Conservation (phyloP, 2,113 vertebrate species). For the Peromyscus polionotus region DNA sequence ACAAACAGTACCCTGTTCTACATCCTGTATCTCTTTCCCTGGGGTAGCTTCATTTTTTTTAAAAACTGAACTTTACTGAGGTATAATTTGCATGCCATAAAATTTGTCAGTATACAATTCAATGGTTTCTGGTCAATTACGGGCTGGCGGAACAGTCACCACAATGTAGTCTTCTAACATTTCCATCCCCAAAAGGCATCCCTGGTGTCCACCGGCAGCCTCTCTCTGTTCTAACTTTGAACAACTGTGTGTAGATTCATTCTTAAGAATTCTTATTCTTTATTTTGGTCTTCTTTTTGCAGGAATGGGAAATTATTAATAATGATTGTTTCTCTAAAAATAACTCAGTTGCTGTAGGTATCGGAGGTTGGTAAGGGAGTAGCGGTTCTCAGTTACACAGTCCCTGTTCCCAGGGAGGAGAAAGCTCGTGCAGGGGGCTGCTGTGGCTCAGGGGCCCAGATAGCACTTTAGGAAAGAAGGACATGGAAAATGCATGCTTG, state of each 20-base stretch:
- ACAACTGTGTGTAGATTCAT: background rate
- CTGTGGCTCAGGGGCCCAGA: background rate
- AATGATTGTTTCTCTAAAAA: conserved; percentile 33
- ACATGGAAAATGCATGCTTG: background rate
- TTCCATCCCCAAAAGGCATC: background rate
- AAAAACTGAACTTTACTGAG: background rate
- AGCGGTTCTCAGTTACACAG: background rate
- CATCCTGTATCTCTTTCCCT: background rate
- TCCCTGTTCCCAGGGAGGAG: background rate
- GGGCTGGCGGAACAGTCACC: background rate
- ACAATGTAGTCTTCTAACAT: background rate
- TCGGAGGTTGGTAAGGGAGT: background rate
- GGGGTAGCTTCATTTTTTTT: background rate
- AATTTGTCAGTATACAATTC: background rate
- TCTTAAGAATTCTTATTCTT: background rate
- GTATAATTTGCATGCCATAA: background rate
- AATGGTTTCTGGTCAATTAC: background rate
- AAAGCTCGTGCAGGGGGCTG: accelerated
- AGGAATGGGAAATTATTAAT: background rate
- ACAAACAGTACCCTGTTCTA: background rate
- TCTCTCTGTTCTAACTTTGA: background rate
- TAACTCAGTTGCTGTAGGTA: background rate
- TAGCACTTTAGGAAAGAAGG: background rate
- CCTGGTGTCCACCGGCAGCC: background rate
- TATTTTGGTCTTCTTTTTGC: background rate